phyloP scores from a whole-genome alignment of 2,113 vertebrate genomes.

The Beaufortia kweichowensis region DNA sequence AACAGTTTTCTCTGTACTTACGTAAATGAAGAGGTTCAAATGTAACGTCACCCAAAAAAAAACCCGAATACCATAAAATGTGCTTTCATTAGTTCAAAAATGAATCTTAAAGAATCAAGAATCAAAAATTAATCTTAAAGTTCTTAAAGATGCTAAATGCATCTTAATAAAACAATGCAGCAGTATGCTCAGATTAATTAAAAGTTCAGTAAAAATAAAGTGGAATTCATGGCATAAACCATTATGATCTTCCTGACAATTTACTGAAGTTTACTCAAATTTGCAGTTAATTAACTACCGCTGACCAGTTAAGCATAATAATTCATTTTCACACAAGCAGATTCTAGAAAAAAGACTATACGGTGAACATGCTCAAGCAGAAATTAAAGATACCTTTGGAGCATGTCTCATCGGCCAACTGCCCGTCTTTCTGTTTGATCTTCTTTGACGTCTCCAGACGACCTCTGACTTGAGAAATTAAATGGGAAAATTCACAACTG shows the following conservation, averaged over 20 bases:
- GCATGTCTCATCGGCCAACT: constrained; percentile 37
- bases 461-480: constrained; percentile 83
- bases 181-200: not conserved
- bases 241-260: not conserved
- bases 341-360: too few species aligned
- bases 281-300: not conserved
- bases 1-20: too few species aligned
- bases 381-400: constrained; percentile 60
- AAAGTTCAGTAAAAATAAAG: not conserved
- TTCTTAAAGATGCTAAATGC: not conserved
- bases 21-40: not conserved
- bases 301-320: not conserved
- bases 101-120: too few species aligned
- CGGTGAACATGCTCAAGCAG: too few species aligned
- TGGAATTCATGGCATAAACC: not conserved
- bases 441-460: constrained; percentile 70
- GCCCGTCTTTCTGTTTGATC: constrained; percentile 58
- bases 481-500: constrained; percentile 80
- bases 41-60: not conserved
- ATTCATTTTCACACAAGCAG: too few species aligned
- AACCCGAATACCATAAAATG: not conserved
- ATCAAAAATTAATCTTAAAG: too few species aligned
- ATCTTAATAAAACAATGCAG: not conserved
- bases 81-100: not conserved
- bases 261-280: not conserved